Conservation (phyloP, 2,888 invertebrate genomes). For the Isotomurus palustris region DNA sequence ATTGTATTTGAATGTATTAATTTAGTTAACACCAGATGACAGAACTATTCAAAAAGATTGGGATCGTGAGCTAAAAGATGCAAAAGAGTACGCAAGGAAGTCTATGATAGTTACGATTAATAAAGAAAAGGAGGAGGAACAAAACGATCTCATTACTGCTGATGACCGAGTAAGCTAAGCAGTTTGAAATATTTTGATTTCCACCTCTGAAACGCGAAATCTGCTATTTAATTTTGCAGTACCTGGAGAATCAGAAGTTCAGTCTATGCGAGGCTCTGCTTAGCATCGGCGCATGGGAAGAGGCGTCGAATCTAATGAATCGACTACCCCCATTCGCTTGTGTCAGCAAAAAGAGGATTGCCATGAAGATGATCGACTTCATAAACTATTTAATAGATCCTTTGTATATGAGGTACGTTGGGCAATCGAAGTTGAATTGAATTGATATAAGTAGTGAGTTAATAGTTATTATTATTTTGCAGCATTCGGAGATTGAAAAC, state of each 20-base stretch:
- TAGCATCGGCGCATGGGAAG: conserved; percentile 84
- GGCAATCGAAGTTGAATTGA: not conserved
- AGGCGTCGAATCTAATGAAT: conserved; percentile 72
- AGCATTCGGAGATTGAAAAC: conserved; percentile 19
- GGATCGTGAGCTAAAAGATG: conserved; percentile 74
- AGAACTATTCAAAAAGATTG: conserved; percentile 71
- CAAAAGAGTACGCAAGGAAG: conserved; percentile 82
- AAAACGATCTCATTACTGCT: conserved; percentile 18
- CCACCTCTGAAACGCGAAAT: conserved; percentile 34
- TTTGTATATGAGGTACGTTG: conserved; percentile 69
- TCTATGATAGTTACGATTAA: conserved; percentile 54
- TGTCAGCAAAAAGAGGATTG: conserved; percentile 64
- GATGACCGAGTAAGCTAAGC: conserved; percentile 28
- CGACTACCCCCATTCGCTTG: conserved; percentile 76
- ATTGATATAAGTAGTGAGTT: not conserved
- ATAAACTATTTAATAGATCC: conserved; percentile 81
- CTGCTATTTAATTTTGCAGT: conserved; percentile 47
- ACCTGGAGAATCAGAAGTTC: conserved; percentile 81
- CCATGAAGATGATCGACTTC: conserved; percentile 70
- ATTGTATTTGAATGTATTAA: conserved; percentile 31
- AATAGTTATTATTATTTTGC: not conserved
- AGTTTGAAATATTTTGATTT: not conserved
- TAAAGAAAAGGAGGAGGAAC: conserved; percentile 57
- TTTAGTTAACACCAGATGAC: conserved; percentile 78
- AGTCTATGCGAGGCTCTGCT: conserved; percentile 85